These are phyloP conservation scores for Agrotis segetum DNA, from an alignment of 2,888 invertebrate genomes.

Conservation along the genomic window DNA sequence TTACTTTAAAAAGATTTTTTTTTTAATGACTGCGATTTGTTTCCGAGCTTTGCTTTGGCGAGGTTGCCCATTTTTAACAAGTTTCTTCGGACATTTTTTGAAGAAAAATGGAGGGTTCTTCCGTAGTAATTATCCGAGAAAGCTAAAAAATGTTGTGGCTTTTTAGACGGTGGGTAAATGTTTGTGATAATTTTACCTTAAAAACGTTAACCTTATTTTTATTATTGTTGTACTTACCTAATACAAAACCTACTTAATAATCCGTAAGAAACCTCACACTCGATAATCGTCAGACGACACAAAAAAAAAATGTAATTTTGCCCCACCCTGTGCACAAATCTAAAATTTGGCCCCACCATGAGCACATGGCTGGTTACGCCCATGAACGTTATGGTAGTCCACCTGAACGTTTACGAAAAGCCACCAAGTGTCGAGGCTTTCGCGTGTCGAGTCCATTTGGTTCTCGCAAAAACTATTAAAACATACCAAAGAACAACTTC, in stretches of 20 bases:
- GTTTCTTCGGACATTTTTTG: slow-evolving; percentile 32
- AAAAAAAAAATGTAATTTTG: no score
- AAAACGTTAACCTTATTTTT: background rate
- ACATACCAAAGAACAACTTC: background rate
- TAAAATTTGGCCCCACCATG: no score
- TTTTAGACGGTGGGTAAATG: slow-evolving; percentile 4
- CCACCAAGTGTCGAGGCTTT: no score
- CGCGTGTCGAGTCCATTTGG: background rate
- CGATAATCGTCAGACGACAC: no score
- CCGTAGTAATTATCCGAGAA: slow-evolving; percentile 25
- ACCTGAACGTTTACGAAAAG: no score
- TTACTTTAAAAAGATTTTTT: no score
- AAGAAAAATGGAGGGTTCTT: slow-evolving; percentile 16
- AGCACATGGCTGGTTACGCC: no score
- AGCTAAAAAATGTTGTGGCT: slow-evolving; percentile 21
- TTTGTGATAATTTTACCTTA: slow-evolving; percentile 2
- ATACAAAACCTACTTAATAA: no score
- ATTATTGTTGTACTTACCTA: no score
- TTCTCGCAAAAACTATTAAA: background rate
- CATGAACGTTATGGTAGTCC: no score
- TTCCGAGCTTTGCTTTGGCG: slow-evolving; percentile 31
- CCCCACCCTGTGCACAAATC: no score
- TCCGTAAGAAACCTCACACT: no score
- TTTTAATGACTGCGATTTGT: slow-evolving; percentile 54
- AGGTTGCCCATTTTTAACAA: slow-evolving; percentile 29